Conservation (phyloP, 1,140 invertebrate species). For the Danaus melanippus region DNA sequence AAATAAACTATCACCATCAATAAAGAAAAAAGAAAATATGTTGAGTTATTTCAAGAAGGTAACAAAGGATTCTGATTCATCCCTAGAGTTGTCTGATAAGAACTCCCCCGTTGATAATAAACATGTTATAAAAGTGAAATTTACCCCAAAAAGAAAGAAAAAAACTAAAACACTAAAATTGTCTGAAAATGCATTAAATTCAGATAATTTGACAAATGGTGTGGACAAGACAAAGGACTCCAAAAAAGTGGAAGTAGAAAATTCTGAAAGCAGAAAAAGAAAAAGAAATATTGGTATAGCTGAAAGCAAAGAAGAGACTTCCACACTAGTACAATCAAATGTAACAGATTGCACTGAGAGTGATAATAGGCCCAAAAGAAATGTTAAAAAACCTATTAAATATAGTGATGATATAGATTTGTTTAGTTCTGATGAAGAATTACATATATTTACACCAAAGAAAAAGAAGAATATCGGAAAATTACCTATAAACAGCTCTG, state of each 20-base stretch:
- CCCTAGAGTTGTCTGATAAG: slow-evolving; percentile 20
- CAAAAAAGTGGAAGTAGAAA: background rate
- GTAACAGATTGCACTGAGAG: slow-evolving; percentile 7
- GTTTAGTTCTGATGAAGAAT: slow-evolving; percentile 57
- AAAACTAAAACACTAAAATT: slow-evolving; percentile 7
- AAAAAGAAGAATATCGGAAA: slow-evolving; percentile 46
- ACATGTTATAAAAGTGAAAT: slow-evolving; percentile 47
- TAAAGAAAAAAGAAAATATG: slow-evolving; percentile 73
- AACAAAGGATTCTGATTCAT: slow-evolving; percentile 28
- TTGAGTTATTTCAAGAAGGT: slow-evolving; percentile 72
- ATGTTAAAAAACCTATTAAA: slow-evolving; percentile 53
- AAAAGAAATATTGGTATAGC: slow-evolving; percentile 20
- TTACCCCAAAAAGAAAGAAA: slow-evolving; percentile 38
- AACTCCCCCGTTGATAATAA: slow-evolving; percentile 14
- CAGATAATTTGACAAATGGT: slow-evolving; percentile 2
- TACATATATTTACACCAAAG: slow-evolving; percentile 59
- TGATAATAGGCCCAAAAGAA: slow-evolving; percentile 45
- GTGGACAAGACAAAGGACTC: background rate
- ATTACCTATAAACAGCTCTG: slow-evolving; percentile 1
- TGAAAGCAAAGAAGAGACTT: slow-evolving; percentile 6
- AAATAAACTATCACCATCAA: slow-evolving; percentile 68
- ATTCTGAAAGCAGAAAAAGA: slow-evolving; percentile 29
- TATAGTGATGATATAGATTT: slow-evolving; percentile 47
- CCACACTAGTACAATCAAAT: slow-evolving; percentile 4
- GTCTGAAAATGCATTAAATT: background rate